These are phyloP conservation scores for Gymnocypris eckloni DNA, from an alignment of 2,797 vertebrate genomes.

Conservation along the genomic window DNA sequence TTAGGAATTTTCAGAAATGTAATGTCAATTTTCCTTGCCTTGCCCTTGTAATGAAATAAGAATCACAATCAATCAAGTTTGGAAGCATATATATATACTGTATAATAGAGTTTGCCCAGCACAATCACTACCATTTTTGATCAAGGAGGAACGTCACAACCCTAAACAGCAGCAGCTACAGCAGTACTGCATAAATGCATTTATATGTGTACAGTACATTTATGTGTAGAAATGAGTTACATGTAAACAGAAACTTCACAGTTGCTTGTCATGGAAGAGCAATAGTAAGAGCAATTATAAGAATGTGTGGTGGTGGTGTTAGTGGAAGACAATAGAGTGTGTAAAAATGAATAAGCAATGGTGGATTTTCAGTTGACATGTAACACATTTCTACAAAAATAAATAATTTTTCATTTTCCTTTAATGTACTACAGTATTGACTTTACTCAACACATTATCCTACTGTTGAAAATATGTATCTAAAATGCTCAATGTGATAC, in stretches of 20 bases:
- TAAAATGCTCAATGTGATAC: not conserved
- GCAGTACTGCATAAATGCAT: not conserved
- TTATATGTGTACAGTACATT: not conserved
- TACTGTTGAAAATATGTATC: too few relatives aligned
- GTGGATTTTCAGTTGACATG: not conserved
- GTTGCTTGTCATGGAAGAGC: not conserved
- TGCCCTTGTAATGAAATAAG: not conserved
- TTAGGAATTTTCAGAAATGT: not conserved
- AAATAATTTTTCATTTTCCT: not conserved
- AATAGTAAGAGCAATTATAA: not conserved
- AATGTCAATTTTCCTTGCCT: not conserved
- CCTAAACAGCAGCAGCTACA: not conserved
- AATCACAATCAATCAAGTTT: too few relatives aligned
- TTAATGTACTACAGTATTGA: not conserved
- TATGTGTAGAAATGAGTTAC: not conserved
- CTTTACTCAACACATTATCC: not conserved
- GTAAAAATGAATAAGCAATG: not conserved
- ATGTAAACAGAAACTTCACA: slow-evolving; percentile 2
- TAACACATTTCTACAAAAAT: not conserved
- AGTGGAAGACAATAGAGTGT: not conserved
- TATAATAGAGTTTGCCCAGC: not conserved
- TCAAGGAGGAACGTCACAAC: not conserved
- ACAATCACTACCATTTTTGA: not conserved
- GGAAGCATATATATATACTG: too few relatives aligned
- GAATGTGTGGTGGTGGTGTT: not conserved